These are phyloP conservation scores for Drosophila paramelanica DNA, from an alignment of 2,888 invertebrate genomes.

Conservation along the genomic window DNA sequence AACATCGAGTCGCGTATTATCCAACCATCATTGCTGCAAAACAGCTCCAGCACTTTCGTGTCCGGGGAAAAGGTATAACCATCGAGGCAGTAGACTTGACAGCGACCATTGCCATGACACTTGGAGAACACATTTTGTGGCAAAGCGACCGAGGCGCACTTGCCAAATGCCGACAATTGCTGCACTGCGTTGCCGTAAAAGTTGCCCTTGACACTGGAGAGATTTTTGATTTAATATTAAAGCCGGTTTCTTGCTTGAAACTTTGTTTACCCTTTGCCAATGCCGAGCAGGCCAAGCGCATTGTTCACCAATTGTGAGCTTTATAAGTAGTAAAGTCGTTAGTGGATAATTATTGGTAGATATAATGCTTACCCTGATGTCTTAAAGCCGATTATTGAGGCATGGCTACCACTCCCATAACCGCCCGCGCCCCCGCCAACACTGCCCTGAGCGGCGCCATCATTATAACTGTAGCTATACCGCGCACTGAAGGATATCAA, in stretches of 20 bases:
- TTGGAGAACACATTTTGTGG: conserved; percentile 72
- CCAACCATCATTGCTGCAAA: conserved; percentile 81
- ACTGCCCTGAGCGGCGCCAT: background rate
- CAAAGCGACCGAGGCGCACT: conserved; percentile 64
- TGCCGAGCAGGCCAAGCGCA: conserved; percentile 53
- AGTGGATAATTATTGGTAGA: background rate
- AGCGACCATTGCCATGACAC: conserved; percentile 73
- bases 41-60: conserved; percentile 65
- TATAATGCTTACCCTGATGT: conserved; percentile 57
- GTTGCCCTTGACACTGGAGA: conserved; percentile 42
- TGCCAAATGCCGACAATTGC: conserved; percentile 64
- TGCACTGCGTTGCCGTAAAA: conserved; percentile 71
- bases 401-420: conserved; percentile 12
- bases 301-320: conserved; percentile 39
- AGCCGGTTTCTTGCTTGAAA: background rate
- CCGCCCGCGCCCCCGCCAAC: conserved; percentile 25
- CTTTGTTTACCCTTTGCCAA: conserved; percentile 59
- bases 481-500: conserved; percentile 24
- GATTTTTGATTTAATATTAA: background rate
- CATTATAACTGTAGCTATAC: conserved; percentile 46
- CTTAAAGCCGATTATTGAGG: conserved; percentile 44
- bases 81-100: conserved; percentile 74
- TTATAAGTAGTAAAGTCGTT: background rate
- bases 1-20: conserved; percentile 81
- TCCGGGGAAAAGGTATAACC: conserved; percentile 77